Conservation (phyloP, 2,113 vertebrate species). For the Neoarius graeffei region DNA sequence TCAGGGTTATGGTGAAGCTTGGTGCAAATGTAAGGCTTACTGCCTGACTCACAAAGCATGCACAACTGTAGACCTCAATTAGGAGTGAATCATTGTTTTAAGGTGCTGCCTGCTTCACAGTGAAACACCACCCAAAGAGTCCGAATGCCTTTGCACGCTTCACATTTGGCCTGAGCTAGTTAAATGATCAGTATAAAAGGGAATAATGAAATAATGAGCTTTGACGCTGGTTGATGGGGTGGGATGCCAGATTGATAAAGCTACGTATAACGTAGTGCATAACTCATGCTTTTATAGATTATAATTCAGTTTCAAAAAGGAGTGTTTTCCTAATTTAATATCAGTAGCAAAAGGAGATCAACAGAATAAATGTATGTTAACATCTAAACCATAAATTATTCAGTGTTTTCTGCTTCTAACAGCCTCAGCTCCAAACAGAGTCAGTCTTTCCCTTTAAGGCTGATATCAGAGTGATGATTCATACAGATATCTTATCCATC, state of each 20-base stretch:
- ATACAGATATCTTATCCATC: background rate
- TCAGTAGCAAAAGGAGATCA: background rate
- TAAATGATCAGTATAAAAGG: background rate
- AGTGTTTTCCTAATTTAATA: background rate
- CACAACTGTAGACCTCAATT: background rate
- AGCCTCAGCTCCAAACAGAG: background rate
- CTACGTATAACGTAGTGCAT: background rate
- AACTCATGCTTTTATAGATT: background rate
- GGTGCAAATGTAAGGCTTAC: background rate
- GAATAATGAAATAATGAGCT: background rate
- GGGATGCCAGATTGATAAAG: background rate
- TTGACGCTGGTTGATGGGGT: background rate
- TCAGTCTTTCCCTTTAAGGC: background rate
- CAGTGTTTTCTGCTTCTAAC: background rate
- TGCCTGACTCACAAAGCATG: too few species aligned
- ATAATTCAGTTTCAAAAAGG: background rate
- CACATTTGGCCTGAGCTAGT: too few species aligned
- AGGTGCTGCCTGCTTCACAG: background rate
- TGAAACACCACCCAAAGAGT: background rate
- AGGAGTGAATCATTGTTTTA: background rate
- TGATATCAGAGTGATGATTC: background rate
- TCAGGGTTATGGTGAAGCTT: background rate
- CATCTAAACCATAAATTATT: background rate
- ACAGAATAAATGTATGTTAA: constrained; percentile 5
- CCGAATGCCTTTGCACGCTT: background rate